Base-by-base conservation (phyloP, 2,113 vertebrate genomes). In the Equus quagga region DNA sequence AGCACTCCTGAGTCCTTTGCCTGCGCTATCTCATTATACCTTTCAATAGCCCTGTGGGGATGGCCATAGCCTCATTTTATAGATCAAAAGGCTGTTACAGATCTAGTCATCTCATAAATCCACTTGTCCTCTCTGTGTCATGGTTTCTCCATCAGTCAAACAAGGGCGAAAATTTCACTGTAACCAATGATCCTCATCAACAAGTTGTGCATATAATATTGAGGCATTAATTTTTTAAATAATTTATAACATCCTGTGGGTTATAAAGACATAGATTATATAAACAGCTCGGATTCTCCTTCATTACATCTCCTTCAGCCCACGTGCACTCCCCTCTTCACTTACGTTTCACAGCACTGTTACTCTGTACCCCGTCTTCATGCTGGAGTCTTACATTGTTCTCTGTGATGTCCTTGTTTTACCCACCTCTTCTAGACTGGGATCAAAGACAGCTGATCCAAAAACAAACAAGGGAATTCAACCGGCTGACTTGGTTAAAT, bases 171-270 rank as follows among this genome's bases (percentile, higher is more conserved):
- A 83, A 19, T 85, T 89, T 84, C 56, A 94, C n/a, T 70, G 2
- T 81, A 95, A 89, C 12, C 36, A 70, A 80, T 56, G 62, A 58
- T 12, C 70, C 17, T 79, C 12, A 36, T 65, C 96, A 92, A 82
- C 4, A 94, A 89, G 41, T 46, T 91, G 11, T n/a, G 3, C 28
- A 26, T 82, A 46, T 64, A 49, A 46, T 70, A 87, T 75, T 62
- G 8, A 62, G 21, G 5, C 3, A 51, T 46, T 82, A n/a, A 18
- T 87, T 90, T 87, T 13, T 6, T 69, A 89, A 87, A 64, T 54
- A 31, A 73, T 31, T 65, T 44, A 51, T 44, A 51, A 44, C n/a
- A 33, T 24, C 41, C 24, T 15, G 2, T 49, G 23, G 8, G 5
- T 78, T 83, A 33, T 46, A 83, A 86, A 89, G 19, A 41, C 78